A percentile compares a stretch with the other conserved stretches of the same genome.
phyloP scores from a whole-genome alignment of 2,113 vertebrate genomes.

The Gracilinanus agilis region DNA sequence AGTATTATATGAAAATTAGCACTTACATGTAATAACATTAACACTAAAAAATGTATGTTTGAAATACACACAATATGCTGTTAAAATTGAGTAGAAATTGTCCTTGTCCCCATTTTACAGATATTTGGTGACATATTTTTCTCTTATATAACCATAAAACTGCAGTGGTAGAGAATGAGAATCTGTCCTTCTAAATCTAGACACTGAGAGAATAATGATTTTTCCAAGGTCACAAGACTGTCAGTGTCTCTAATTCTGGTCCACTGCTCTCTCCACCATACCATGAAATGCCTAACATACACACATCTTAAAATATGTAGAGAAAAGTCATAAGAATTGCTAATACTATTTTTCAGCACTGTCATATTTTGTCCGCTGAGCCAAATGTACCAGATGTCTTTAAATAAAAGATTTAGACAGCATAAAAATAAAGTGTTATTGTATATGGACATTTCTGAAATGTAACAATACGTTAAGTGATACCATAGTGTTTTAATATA shows the following conservation, averaged over 20 bases:
- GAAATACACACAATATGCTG: not conserved
- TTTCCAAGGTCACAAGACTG: constrained; percentile 54
- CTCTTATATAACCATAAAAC: constrained; percentile 51
- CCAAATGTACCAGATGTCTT: constrained; percentile 82
- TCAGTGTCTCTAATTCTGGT: constrained; percentile 66
- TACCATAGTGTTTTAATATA: constrained; percentile 68
- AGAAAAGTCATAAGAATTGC: constrained; percentile 81
- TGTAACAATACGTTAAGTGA: constrained; percentile 74
- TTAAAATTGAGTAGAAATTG: constrained; percentile 16
- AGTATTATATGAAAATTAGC: constrained; percentile 29
- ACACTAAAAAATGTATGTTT: constrained; percentile 28
- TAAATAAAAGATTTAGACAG: constrained; percentile 83
- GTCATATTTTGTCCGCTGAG: constrained; percentile 82
- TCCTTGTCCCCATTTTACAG: constrained; percentile 45
- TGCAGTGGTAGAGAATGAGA: constrained; percentile 36
- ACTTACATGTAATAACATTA: constrained; percentile 43
- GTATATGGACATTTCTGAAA: constrained; percentile 75
- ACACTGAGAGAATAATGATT: constrained; percentile 27
- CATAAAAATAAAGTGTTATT: constrained; percentile 82
- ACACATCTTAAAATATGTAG: constrained; percentile 79
- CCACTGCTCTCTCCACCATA: constrained; percentile 68
- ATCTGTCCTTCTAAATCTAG: not conserved
- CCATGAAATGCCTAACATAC: constrained; percentile 76
- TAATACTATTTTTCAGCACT: constrained; percentile 82
- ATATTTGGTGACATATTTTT: constrained; percentile 33